Conservation (phyloP, 2,888 invertebrate genomes). For the Eristalinus aeneus region DNA sequence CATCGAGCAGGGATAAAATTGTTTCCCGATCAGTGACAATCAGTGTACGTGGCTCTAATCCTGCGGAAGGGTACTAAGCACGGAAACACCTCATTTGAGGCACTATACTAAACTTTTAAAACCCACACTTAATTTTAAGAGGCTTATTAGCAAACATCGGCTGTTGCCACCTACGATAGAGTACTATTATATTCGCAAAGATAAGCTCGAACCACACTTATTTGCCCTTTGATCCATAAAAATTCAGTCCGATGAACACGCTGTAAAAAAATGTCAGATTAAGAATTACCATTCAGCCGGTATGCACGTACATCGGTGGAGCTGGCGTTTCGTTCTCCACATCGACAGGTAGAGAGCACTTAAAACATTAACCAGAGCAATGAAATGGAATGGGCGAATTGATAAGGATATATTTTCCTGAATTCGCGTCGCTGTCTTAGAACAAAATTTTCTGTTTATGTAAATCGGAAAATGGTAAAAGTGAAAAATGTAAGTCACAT, state of each 20-base stretch:
- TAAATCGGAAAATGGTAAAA: slow-evolving; percentile 66
- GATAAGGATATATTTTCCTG: slow-evolving; percentile 65
- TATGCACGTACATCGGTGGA: neutral
- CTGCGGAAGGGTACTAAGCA: neutral
- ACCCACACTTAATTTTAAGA: neutral
- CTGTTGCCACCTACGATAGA: neutral
- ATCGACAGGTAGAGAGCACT: slow-evolving; percentile 50
- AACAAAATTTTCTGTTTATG: slow-evolving; percentile 55
- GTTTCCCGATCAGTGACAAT: neutral
- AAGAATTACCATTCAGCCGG: slow-evolving; percentile 8
- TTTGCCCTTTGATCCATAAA: slow-evolving; percentile 50
- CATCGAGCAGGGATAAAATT: too few relatives aligned
- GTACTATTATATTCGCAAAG: slow-evolving; percentile 40
- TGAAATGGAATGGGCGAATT: slow-evolving; percentile 70
- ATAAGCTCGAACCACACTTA: slow-evolving; percentile 52
- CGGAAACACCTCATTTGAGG: neutral
- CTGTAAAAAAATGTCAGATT: slow-evolving; percentile 40
- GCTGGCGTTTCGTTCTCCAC: neutral
- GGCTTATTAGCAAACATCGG: neutral
- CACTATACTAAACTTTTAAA: neutral
- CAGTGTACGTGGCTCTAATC: neutral
- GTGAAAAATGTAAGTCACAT: slow-evolving; percentile 35
- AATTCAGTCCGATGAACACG: slow-evolving; percentile 62
- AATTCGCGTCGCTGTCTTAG: slow-evolving; percentile 45
- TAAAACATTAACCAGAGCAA: slow-evolving; percentile 69